These are phyloP conservation scores for Rhabdomys pumilio DNA, from an alignment of 2,797 vertebrate genomes.

Conservation along the genomic window DNA sequence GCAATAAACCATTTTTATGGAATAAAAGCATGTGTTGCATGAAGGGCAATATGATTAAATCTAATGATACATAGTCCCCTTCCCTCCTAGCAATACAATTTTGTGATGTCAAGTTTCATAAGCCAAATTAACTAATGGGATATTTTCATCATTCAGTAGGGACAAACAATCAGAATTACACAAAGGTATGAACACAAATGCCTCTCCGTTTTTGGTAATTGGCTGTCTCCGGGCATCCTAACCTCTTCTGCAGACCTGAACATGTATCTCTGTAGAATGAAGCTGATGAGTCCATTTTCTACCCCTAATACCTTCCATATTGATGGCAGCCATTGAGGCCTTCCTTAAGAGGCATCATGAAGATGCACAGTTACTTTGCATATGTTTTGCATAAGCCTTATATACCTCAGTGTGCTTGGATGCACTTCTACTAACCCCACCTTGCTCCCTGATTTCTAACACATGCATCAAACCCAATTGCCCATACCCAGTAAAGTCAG, in stretches of 20 bases:
- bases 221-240: background rate
- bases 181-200: background rate
- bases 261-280: constrained; percentile 29
- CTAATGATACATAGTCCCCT: constrained; percentile 15
- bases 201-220: background rate
- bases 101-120: constrained; percentile 8
- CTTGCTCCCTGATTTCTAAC: background rate
- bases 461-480: constrained; percentile 67
- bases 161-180: background rate
- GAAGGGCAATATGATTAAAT: background rate
- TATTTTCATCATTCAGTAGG: background rate
- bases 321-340: background rate
- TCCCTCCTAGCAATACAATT: background rate
- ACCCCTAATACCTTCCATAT: background rate
- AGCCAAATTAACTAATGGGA: background rate
- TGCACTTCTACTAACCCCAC: background rate
- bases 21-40: background rate
- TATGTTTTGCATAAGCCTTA: constrained; percentile 25
- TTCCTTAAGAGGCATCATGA: constrained; percentile 35
- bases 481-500: constrained; percentile 53
- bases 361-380: constrained; percentile 10
- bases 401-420: background rate
- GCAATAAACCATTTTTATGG: background rate
- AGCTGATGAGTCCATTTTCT: background rate
- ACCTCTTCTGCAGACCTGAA: background rate